Evolutionary conservation across 2,888 invertebrate species (phyloP).

Genomic region (Agriopis aurantiaria): DNA sequence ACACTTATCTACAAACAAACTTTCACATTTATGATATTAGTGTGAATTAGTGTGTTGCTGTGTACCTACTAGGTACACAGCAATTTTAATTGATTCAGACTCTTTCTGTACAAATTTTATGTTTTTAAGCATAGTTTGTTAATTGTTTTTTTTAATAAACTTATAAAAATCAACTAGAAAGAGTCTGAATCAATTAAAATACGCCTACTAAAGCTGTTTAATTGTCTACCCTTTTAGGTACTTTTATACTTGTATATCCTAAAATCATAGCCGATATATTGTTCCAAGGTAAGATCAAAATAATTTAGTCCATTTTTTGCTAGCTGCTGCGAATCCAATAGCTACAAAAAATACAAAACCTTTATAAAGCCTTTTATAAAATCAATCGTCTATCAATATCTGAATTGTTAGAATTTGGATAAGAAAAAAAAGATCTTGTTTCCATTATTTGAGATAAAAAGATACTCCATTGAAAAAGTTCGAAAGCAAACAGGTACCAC

Average conservation of each 20-base stretch:
- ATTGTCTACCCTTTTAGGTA: not conserved
- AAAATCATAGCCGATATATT: constrained; percentile 1
- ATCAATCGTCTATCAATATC: constrained; percentile 22
- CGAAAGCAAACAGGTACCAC: constrained; percentile 41
- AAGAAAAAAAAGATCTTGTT: constrained; percentile 7
- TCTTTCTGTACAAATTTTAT: no score
- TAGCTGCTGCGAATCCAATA: not conserved
- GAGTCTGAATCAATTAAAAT: not conserved
- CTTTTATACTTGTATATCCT: not conserved
- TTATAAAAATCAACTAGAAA: no score
- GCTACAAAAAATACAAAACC: constrained; percentile 13
- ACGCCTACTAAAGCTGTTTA: not conserved
- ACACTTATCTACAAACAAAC: no score
- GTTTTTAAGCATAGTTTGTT: no score
- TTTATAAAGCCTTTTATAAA: constrained; percentile 16
- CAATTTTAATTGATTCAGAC: no score
- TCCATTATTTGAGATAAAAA: constrained; percentile 32
- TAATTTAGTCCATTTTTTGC: not conserved
- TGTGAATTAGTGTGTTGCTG: no score
- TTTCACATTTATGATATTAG: no score
- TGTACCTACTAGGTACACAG: no score
- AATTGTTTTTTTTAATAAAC: no score
- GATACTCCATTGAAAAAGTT: constrained; percentile 33
- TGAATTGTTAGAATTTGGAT: not conserved
- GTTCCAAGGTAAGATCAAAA: not conserved